Percentiles rank a stretch among this genome's conserved stretches.
Conservation (phyloP, 2,888 invertebrate genomes). For the Frankliniella fusca region DNA sequence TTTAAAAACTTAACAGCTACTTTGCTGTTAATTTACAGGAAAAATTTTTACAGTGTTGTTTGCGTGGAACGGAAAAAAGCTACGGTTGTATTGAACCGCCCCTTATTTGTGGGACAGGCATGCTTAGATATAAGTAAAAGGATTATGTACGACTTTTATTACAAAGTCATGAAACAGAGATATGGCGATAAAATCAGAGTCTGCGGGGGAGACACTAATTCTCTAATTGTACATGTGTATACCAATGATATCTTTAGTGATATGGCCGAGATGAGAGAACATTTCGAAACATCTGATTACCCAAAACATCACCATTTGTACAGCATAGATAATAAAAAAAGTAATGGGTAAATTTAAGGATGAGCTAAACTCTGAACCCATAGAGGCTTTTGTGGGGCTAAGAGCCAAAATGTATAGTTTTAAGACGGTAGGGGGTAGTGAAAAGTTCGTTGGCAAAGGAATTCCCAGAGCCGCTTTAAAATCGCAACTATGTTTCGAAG, state of each 20-base stretch:
- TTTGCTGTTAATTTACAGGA: too few species aligned
- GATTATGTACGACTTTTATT: constrained; percentile 5
- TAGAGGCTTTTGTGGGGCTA: background rate
- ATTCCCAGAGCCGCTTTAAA: background rate
- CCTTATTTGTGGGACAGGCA: background rate
- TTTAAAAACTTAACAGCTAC: too few species aligned
- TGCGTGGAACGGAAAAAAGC: background rate
- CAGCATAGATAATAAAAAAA: background rate
- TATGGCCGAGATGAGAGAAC: background rate
- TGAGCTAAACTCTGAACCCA: background rate
- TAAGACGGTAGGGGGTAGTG: background rate
- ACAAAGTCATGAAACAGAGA: background rate
- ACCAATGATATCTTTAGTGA: background rate
- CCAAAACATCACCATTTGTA: background rate
- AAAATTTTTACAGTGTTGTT: background rate
- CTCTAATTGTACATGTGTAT: background rate
- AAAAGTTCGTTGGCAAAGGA: background rate
- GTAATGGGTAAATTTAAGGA: background rate
- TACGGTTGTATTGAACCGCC: background rate
- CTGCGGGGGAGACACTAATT: background rate
- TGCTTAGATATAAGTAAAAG: background rate
- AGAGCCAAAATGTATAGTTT: background rate
- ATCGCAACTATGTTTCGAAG: background rate
- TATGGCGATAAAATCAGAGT: background rate
- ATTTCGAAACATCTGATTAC: background rate